A percentile compares a stretch with the other conserved stretches of the same genome.
Conservation (phyloP, 2,113 vertebrate species). For the Petrocephalus microphthalmus region DNA sequence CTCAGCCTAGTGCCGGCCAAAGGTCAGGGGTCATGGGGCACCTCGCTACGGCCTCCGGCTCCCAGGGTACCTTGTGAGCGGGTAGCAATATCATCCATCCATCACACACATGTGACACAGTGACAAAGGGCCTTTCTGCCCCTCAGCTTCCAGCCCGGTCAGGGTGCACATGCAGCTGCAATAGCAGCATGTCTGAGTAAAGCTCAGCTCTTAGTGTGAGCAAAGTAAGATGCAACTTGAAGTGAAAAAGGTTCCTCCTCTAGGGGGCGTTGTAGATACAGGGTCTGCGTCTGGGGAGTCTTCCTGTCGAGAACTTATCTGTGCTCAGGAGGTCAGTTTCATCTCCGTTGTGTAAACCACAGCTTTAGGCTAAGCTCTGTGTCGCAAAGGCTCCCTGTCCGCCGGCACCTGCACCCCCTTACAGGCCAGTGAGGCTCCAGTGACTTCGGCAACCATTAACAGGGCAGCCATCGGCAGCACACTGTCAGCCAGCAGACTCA, state of each 20-base stretch:
- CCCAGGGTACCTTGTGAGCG: neutral
- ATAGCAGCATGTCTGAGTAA: neutral
- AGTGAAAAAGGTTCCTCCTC: neutral
- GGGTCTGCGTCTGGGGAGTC: neutral
- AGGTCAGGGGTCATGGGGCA: neutral
- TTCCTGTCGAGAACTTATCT: neutral
- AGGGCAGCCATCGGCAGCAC: neutral
- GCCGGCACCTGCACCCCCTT: neutral
- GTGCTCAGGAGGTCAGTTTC: neutral
- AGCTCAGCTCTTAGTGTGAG: neutral
- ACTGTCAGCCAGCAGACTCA: neutral
- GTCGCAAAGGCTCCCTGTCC: neutral
- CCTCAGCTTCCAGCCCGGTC: neutral
- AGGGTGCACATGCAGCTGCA: neutral
- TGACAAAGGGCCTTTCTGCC: neutral
- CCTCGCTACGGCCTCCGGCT: neutral
- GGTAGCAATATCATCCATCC: neutral
- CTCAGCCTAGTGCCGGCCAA: neutral
- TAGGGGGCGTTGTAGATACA: neutral
- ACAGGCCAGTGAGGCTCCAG: neutral
- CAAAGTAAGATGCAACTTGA: neutral
- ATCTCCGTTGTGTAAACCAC: neutral
- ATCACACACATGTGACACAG: neutral
- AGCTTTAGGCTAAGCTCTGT: neutral
- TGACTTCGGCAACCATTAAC: constrained; percentile 2